A percentile compares a stretch with the other conserved stretches of the same genome.
Conservation (phyloP, 2,113 vertebrate genomes). For the Pleuronectes platessa region DNA sequence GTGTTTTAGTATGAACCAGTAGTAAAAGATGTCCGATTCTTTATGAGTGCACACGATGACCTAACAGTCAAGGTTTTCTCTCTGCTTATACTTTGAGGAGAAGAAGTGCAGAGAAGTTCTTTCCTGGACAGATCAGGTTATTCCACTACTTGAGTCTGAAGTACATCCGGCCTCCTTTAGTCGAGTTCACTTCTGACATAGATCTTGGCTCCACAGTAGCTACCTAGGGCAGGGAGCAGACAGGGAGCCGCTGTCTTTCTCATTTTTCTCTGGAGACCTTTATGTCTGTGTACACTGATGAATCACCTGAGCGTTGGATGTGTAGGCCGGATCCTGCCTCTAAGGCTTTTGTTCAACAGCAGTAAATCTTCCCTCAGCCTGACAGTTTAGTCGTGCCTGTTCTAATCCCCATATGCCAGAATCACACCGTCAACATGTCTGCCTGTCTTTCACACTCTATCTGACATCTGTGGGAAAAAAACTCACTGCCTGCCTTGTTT, state of each 20-base stretch:
- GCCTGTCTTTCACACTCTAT: constrained; percentile 33
- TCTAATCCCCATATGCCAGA: constrained; percentile 69
- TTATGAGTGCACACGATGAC: constrained; percentile 3
- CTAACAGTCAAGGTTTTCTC: constrained; percentile 10
- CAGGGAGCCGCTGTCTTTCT: constrained; percentile 33
- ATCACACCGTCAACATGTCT: constrained; percentile 68
- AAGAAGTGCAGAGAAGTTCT: background rate
- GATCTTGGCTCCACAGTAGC: constrained; percentile 11
- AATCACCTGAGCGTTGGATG: constrained; percentile 70
- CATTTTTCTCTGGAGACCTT: constrained; percentile 42
- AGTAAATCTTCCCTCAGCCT: constrained; percentile 71
- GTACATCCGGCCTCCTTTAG: background rate
- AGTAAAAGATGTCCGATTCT: background rate
- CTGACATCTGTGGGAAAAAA: constrained; percentile 56
- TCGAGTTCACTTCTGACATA: constrained; percentile 3
- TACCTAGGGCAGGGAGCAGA: constrained; percentile 35
- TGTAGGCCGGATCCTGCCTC: constrained; percentile 60
- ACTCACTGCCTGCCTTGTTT: constrained; percentile 25
- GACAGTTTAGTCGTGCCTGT: constrained; percentile 58
- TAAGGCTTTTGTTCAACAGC: constrained; percentile 67
- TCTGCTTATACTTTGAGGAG: constrained; percentile 6
- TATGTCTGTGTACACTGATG: constrained; percentile 59
- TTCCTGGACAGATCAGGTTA: constrained; percentile 1
- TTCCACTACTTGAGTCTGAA: background rate
- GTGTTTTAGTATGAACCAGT: constrained; percentile 32